Evolutionary conservation across 2,888 invertebrate genomes (phyloP).

Genomic region (Busseola fusca): DNA sequence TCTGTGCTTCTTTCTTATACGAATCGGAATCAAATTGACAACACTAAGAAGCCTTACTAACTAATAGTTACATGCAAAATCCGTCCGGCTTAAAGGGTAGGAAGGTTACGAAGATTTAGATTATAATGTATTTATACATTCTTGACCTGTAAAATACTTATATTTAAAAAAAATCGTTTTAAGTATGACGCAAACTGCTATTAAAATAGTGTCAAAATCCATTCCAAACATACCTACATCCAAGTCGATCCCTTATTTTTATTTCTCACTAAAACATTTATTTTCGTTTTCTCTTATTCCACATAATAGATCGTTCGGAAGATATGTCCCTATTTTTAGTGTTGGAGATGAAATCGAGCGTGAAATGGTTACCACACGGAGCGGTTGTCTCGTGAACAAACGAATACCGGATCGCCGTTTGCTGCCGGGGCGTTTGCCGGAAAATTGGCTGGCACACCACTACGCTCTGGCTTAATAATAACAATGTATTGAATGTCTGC

Average conservation of each 20-base stretch:
- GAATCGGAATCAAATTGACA: neutral
- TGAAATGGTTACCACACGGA: conserved; percentile 86
- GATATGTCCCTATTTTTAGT: conserved; percentile 79
- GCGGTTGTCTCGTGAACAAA: conserved; percentile 85
- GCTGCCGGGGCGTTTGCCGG: conserved; percentile 80
- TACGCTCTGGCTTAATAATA: conserved; percentile 66
- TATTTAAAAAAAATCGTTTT: neutral
- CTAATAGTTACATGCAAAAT: neutral
- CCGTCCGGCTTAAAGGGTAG: too few species aligned
- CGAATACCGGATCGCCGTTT: conserved; percentile 76
- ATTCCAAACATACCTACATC: conserved; percentile 31
- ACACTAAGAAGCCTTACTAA: neutral
- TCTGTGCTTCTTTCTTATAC: neutral
- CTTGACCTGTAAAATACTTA: neutral
- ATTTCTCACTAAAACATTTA: conserved; percentile 55
- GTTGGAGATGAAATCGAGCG: conserved; percentile 84
- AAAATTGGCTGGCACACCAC: conserved; percentile 81
- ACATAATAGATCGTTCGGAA: conserved; percentile 71
- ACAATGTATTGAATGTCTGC: conserved; percentile 64
- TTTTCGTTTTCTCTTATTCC: conserved; percentile 66
- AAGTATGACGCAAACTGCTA: neutral
- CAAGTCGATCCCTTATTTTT: conserved; percentile 28
- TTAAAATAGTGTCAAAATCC: conserved; percentile 9
- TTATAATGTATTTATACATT: neutral
- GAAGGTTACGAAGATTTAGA: neutral